Conservation (phyloP, 2,797 vertebrate species). For the Otus scops region DNA sequence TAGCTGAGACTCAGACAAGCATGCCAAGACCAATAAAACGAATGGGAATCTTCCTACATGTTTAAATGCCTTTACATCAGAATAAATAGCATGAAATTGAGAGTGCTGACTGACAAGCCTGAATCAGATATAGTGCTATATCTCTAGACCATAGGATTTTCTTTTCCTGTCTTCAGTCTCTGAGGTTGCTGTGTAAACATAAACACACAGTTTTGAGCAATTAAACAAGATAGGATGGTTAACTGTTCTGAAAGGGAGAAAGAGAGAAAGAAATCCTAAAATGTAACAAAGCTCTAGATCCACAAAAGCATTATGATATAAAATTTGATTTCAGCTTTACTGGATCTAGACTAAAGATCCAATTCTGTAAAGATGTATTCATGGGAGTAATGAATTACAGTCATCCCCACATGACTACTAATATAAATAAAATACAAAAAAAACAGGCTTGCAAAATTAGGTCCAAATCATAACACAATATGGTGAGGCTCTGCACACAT, state of each 20-base stretch:
- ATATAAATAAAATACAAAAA: neutral
- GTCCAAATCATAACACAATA: neutral
- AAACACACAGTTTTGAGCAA: neutral
- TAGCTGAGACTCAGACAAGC: neutral
- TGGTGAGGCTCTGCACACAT: neutral
- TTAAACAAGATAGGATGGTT: neutral
- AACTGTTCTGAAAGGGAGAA: neutral
- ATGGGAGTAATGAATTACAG: neutral
- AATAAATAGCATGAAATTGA: neutral
- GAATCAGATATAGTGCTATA: neutral
- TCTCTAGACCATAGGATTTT: neutral
- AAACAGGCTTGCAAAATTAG: neutral
- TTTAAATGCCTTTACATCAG: neutral
- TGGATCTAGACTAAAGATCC: neutral
- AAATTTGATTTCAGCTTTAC: neutral
- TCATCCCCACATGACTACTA: neutral
- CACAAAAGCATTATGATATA: neutral
- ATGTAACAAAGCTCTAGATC: neutral
- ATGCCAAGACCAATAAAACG: neutral
- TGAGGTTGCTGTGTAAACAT: neutral
- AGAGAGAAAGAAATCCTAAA: neutral
- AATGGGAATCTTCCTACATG: neutral
- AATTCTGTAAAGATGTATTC: neutral
- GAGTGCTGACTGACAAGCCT: neutral
- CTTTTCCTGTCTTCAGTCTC: neutral